Percentiles rank a stretch among this genome's conserved stretches.
Conservation (phyloP, 1,140 invertebrate genomes). For the Caerostris darwini region DNA sequence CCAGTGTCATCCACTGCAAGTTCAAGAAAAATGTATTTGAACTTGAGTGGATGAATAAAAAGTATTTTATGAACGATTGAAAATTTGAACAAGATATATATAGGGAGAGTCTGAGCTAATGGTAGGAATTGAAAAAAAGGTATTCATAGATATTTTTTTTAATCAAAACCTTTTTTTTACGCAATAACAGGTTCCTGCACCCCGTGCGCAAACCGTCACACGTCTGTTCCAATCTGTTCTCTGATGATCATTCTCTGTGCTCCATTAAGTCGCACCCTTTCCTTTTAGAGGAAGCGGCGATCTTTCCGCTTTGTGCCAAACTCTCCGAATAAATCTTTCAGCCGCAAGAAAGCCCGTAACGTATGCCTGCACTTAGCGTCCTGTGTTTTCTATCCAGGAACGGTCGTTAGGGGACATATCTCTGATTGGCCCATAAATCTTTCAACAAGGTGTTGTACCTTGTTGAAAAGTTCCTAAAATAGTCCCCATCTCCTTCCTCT, state of each 20-base stretch:
- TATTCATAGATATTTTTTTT: too few species aligned
- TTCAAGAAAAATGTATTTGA: too few species aligned
- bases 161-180: too few species aligned
- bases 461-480: not conserved
- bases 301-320: not conserved
- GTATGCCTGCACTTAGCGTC: not conserved
- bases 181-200: too few species aligned
- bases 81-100: too few species aligned
- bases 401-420: slow-evolving; percentile 12
- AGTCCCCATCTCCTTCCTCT: not conserved
- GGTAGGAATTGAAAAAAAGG: too few species aligned
- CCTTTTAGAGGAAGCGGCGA: not conserved
- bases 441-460: not conserved
- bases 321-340: slow-evolving; percentile 36
- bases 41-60: too few species aligned
- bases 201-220: too few species aligned
- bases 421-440: slow-evolving; percentile 49
- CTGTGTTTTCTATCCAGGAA: not conserved
- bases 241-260: not conserved
- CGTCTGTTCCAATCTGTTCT: not conserved
- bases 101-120: too few species aligned
- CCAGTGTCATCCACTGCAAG: too few species aligned
- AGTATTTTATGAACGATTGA: too few species aligned
- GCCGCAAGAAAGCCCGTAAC: not conserved
- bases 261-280: not conserved